Conservation (phyloP, 2,888 invertebrate species). For the Bursaphelenchus okinawaensis region DNA sequence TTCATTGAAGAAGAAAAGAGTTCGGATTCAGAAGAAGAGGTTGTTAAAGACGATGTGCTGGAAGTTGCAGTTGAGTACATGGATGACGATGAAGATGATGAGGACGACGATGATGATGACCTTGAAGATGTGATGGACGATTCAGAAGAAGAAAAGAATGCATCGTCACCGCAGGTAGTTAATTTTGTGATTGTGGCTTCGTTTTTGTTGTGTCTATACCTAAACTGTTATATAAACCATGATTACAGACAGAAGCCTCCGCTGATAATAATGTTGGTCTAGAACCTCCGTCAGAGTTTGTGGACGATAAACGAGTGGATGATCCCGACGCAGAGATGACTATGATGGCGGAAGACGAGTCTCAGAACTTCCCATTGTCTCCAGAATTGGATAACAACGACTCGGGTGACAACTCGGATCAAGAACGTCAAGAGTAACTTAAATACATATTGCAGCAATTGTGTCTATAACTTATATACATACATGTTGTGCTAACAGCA, state of each 20-base stretch:
- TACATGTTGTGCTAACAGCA: too few species aligned
- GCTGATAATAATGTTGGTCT: not conserved
- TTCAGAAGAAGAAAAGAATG: not conserved
- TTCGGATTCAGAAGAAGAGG: constrained; percentile 1
- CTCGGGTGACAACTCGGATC: not conserved
- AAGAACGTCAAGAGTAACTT: too few species aligned
- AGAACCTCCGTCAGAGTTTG: constrained; percentile 7
- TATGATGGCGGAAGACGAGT: not conserved
- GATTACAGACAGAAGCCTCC: not conserved
- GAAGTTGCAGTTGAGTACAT: constrained; percentile 12
- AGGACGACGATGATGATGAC: not conserved
- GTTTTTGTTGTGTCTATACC: too few species aligned
- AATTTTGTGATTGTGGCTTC: too few species aligned
- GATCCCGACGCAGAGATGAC: not conserved
- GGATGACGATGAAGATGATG: constrained; percentile 6
- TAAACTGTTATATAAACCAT: too few species aligned
- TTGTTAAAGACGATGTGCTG: not conserved
- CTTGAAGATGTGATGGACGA: not conserved
- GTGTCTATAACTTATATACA: too few species aligned
- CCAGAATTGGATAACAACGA: not conserved
- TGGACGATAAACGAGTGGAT: not conserved
- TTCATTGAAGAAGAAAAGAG: constrained; percentile 1
- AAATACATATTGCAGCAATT: too few species aligned
- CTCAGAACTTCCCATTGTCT: not conserved
- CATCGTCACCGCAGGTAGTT: not conserved